Evolutionary conservation across 64 coral and sea anemone species (phyloP).

Genomic region (Montipora sp.): DNA sequence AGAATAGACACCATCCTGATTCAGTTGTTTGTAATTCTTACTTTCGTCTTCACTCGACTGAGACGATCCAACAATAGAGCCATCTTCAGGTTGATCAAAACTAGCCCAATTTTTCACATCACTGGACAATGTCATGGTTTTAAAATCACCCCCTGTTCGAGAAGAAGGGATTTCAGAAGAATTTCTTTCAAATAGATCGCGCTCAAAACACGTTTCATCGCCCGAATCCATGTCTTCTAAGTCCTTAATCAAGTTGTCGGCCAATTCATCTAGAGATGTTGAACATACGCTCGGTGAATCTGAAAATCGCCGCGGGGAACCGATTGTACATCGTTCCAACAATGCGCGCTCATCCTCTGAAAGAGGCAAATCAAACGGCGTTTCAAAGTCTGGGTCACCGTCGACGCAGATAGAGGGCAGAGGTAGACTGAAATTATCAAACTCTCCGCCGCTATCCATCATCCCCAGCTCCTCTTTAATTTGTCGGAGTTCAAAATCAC

Average conservation of each 20-base stretch:
- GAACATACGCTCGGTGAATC: conserved; percentile 70
- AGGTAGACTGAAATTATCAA: conserved; percentile 31
- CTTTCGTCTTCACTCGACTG: neutral
- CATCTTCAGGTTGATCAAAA: neutral
- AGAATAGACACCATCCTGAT: neutral
- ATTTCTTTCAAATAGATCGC: neutral
- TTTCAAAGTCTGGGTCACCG: neutral
- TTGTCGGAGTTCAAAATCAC: conserved; percentile 74
- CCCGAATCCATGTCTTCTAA: conserved; percentile 54
- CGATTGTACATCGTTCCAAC: conserved; percentile 83
- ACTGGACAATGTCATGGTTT: neutral
- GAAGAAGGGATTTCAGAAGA: neutral
- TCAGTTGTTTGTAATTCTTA: neutral
- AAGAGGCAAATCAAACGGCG: conserved; percentile 87
- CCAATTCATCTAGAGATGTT: conserved; percentile 75
- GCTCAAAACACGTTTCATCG: neutral
- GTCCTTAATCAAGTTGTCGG: conserved; percentile 88
- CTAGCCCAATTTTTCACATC: neutral
- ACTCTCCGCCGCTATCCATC: conserved; percentile 61
- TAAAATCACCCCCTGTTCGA: neutral
- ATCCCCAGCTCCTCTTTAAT: conserved; percentile 89
- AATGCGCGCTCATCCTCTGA: conserved; percentile 80
- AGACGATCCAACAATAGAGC: neutral
- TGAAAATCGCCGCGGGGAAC: conserved; percentile 66
- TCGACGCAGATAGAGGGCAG: conserved; percentile 55